Evolutionary conservation across 1,140 invertebrate species (phyloP).

Genomic region (Diprion similis): DNA sequence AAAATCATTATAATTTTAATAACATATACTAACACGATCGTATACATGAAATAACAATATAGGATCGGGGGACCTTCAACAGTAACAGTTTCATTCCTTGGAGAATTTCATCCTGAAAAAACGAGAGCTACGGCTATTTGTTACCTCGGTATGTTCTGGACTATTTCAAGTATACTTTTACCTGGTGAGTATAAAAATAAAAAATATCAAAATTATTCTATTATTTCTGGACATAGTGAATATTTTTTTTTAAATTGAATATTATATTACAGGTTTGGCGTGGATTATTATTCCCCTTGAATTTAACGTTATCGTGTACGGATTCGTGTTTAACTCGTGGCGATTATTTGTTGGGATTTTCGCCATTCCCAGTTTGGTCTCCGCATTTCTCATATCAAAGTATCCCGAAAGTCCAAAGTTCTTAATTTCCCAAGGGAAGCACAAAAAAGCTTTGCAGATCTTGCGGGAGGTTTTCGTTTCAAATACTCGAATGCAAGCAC

Average conservation of each 20-base stretch:
- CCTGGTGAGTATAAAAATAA: background rate
- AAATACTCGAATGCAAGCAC: slow-evolving; percentile 59
- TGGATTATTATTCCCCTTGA: slow-evolving; percentile 60
- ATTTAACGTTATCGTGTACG: slow-evolving; percentile 49
- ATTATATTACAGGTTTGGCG: slow-evolving; percentile 60
- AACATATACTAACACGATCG: background rate
- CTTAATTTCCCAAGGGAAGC: slow-evolving; percentile 66
- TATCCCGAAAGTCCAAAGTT: slow-evolving; percentile 79
- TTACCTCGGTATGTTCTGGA: background rate
- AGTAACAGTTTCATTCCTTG: background rate
- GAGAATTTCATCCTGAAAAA: slow-evolving; percentile 9
- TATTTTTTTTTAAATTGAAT: no score
- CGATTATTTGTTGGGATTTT: slow-evolving; percentile 65
- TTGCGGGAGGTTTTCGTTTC: slow-evolving; percentile 65
- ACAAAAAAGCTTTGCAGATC: slow-evolving; percentile 64
- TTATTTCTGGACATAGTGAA: no score
- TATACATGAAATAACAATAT: background rate
- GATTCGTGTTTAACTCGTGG: slow-evolving; percentile 64
- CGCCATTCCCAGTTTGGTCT: slow-evolving; percentile 62
- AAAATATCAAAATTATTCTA: background rate
- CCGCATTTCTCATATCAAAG: slow-evolving; percentile 58
- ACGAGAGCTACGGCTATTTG: background rate
- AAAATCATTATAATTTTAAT: no score
- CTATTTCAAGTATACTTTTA: background rate
- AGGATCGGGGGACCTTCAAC: slow-evolving; percentile 4